Evolutionary conservation across 1,140 invertebrate species (phyloP).

Genomic region (Drosophila auraria): DNA sequence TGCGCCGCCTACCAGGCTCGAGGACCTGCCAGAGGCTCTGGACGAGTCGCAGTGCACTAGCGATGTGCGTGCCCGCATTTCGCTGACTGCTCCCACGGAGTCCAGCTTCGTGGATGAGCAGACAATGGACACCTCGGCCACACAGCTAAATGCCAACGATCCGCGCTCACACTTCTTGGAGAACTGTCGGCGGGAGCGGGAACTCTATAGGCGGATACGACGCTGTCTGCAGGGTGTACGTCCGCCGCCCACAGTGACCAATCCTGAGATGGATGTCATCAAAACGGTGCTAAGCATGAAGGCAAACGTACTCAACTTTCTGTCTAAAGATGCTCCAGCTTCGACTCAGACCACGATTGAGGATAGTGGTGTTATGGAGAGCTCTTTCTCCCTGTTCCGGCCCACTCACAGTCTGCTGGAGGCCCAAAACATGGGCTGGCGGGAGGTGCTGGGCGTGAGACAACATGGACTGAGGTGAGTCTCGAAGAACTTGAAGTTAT

Average conservation of each 20-base stretch:
- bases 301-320: slow-evolving; percentile 74
- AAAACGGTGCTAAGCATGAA: slow-evolving; percentile 86
- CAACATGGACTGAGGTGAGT: slow-evolving; percentile 86
- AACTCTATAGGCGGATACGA: slow-evolving; percentile 73
- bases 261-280: slow-evolving; percentile 85
- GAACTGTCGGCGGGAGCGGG: slow-evolving; percentile 71
- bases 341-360: slow-evolving; percentile 10
- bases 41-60: slow-evolving; percentile 59
- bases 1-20: slow-evolving; percentile 24
- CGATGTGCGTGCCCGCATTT: slow-evolving; percentile 50
- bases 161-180: slow-evolving; percentile 65
- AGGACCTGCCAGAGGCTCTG: slow-evolving; percentile 53
- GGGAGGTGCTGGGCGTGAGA: slow-evolving; percentile 85
- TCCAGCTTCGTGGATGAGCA: slow-evolving; percentile 79
- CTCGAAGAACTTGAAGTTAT: too few relatives aligned
- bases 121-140: slow-evolving; percentile 48
- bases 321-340: slow-evolving; percentile 12
- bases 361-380: slow-evolving; percentile 51
- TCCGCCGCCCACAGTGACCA: slow-evolving; percentile 88
- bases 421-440: slow-evolving; percentile 84
- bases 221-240: slow-evolving; percentile 86
- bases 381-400: slow-evolving; percentile 53
- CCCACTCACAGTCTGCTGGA: slow-evolving; percentile 78
- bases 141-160: slow-evolving; percentile 53
- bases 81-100: slow-evolving; percentile 59